Evolutionary conservation across 1,140 invertebrate genomes (phyloP).

Genomic region (Philotrypesis tridentata): DNA sequence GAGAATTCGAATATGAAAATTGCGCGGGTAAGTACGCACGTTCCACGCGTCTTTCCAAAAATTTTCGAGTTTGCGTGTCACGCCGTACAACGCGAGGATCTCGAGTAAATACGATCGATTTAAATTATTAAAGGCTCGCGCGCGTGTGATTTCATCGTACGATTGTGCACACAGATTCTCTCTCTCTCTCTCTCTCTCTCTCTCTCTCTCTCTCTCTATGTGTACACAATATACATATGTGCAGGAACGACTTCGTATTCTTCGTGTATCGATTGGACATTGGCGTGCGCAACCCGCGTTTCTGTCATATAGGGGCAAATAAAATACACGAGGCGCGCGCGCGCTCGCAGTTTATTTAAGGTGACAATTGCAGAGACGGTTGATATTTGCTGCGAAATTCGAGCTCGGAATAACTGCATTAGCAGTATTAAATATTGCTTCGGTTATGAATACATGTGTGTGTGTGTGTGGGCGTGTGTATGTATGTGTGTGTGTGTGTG

Average conservation of each 20-base stretch:
- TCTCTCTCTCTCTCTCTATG: too few species aligned
- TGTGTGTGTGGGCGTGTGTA: too few species aligned
- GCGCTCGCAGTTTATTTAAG: background rate
- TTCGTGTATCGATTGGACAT: background rate
- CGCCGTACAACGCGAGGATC: too few species aligned
- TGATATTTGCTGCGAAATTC: background rate
- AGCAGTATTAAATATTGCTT: background rate
- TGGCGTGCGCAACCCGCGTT: background rate
- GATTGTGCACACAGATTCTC: background rate
- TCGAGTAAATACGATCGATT: conserved; percentile 29
- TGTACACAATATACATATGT: background rate
- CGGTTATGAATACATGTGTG: background rate
- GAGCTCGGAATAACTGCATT: background rate
- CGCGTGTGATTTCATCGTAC: conserved; percentile 13
- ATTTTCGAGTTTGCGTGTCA: too few species aligned
- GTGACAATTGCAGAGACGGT: background rate
- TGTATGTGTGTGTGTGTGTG: too few species aligned
- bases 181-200: too few species aligned
- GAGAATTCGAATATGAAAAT: background rate
- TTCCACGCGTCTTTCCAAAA: too few species aligned
- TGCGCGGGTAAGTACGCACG: too few species aligned
- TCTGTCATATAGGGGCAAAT: background rate
- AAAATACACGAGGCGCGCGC: background rate
- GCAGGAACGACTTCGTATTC: background rate
- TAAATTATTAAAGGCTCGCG: conserved; percentile 8